phyloP scores from a whole-genome alignment of 2,888 invertebrate genomes.

The Drosophila anomelani region DNA sequence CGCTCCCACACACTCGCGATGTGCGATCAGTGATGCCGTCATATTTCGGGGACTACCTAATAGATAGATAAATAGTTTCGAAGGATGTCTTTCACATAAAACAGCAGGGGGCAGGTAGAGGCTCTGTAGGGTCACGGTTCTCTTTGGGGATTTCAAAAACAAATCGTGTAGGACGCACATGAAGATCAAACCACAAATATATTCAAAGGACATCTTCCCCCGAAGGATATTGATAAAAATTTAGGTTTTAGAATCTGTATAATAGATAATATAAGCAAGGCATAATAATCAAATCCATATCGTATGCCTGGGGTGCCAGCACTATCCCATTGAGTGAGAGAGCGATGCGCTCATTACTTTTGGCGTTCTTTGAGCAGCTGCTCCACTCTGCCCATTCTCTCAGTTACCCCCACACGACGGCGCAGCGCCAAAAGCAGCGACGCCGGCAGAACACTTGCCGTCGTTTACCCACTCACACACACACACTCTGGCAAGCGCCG shows the following conservation, averaged over 20 bases:
- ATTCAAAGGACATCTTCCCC: background rate
- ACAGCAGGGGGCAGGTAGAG: no score
- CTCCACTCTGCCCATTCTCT: constrained; percentile 27
- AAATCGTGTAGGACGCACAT: no score
- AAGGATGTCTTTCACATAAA: no score
- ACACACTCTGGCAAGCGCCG: constrained; percentile 61
- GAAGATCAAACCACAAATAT: no score
- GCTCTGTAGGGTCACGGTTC: no score
- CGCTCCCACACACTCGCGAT: constrained; percentile 36
- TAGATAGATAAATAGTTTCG: background rate
- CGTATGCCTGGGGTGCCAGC: constrained; percentile 2
- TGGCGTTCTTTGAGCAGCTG: constrained; percentile 71
- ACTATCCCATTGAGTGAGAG: constrained; percentile 11
- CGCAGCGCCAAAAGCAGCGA: constrained; percentile 47
- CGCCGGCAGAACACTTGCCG: constrained; percentile 53
- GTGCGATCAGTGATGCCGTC: constrained; percentile 13
- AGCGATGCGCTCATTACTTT: constrained; percentile 64
- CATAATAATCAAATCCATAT: no score
- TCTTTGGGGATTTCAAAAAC: no score
- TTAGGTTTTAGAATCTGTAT: background rate
- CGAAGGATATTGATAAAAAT: background rate
- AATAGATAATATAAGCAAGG: no score
- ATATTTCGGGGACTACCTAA: background rate
- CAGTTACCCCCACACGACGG: constrained; percentile 73
- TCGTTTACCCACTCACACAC: constrained; percentile 52